Base-by-base conservation (phyloP, 2,113 vertebrate species). In the Galbula dea region DNA sequence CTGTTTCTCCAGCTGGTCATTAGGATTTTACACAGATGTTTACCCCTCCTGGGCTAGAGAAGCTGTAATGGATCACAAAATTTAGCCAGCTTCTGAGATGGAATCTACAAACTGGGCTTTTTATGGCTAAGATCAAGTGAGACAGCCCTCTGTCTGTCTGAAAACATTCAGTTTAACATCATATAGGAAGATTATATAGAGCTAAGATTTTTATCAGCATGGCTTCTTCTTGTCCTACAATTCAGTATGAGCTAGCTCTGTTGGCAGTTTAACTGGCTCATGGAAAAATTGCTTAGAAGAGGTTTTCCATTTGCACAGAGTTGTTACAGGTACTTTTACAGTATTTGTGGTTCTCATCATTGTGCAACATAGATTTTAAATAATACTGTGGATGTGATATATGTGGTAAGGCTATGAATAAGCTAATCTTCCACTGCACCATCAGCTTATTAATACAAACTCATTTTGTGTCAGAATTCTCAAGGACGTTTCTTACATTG, bases 1-100 rank as follows among this genome's bases (percentile, higher is more conserved):
- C 9, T 0, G 0, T 24, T 76, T 21, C 7, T 72, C 15, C 30
- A 46, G 13, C 2, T 79, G 23, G 7, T 63, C 8, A 9, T 21
- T 21, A 34, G 23, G 29, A 57, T 30, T 92, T 82, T 72, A 43
- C 27, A 52, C 11, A n/a, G 13, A 68, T 51, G 4, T 63, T 77
- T 61, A 8, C 4, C 2, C 7, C 3, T 80, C 7, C 14, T 58
- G 10, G 7, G 5, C 10, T 61, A 15, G 3, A 36, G 37, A 43
- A 79, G 11, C 6, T 39, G 2, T 7, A 79, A 46, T 7, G 12
- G 16, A 32, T 32, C 5, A 59, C 4, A 4, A 83, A 88, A 68
- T 49, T 6, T 17, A 43, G 6, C 15, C 30, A 57, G 4, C 22
- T 63, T 55, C n/a, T n/a, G n/a, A 59, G 15, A 65, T 55, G 12